Conservation (phyloP, 2,113 vertebrate genomes). For the Nicator chloris region DNA sequence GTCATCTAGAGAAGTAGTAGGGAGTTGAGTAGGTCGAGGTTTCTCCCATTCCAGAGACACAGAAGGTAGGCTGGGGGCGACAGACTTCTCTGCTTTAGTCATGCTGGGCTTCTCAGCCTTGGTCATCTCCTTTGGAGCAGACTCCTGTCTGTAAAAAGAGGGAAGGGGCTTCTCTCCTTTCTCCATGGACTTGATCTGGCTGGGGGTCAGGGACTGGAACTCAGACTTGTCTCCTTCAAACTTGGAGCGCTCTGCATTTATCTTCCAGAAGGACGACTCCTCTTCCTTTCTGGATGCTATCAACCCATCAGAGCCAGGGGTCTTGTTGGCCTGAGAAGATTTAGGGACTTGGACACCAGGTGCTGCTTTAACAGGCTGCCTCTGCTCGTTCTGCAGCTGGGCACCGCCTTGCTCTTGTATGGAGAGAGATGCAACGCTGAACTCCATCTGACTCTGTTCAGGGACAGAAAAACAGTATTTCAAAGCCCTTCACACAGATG, state of each 20-base stretch:
- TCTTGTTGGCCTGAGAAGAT: constrained; percentile 72
- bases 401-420: constrained; percentile 73
- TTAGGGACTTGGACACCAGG: constrained; percentile 71
- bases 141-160: constrained; percentile 84
- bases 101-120: constrained; percentile 72
- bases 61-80: constrained; percentile 33
- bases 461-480: not conserved
- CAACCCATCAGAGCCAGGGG: constrained; percentile 74
- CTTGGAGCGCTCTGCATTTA: constrained; percentile 89
- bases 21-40: constrained; percentile 74
- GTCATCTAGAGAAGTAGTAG: constrained; percentile 71
- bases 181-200: constrained; percentile 97
- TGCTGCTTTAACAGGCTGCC: constrained; percentile 63
- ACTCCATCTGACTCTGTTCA: constrained; percentile 93
- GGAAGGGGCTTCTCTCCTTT: constrained; percentile 92
- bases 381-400: constrained; percentile 71
- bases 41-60: constrained; percentile 74
- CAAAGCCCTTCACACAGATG: not conserved
- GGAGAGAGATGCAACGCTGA: constrained; percentile 79
- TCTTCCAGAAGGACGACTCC: constrained; percentile 92
- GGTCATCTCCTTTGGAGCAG: constrained; percentile 63
- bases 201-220: constrained; percentile 92
- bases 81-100: constrained; percentile 66
- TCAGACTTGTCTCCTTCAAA: constrained; percentile 86
- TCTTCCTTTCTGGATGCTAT: constrained; percentile 79